These are phyloP conservation scores for Lithophane ornitopus DNA, from an alignment of 2,888 invertebrate genomes.

Conservation along the genomic window DNA sequence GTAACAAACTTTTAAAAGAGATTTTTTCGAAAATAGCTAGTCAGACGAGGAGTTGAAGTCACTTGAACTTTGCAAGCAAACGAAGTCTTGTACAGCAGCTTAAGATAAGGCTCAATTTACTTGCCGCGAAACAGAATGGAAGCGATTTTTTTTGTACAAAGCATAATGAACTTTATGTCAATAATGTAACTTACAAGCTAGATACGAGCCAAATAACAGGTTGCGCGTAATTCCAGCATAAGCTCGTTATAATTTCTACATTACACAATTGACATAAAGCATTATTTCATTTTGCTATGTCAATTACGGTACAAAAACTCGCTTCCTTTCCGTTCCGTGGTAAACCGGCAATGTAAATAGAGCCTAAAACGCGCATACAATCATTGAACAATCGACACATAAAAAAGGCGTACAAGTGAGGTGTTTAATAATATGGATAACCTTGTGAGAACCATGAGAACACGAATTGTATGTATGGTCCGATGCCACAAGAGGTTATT, in stretches of 20 bases:
- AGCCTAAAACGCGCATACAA: conserved; percentile 1
- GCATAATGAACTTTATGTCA: too few species aligned
- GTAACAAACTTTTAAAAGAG: background rate
- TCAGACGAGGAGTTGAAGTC: background rate
- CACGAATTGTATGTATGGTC: conserved; percentile 22
- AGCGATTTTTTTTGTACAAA: too few species aligned
- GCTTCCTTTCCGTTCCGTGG: background rate
- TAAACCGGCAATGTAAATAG: background rate
- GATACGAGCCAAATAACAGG: too few species aligned
- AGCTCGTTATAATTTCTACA: background rate
- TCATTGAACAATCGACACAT: background rate
- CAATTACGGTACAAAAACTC: background rate
- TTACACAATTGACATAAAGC: background rate
- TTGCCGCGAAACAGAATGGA: too few species aligned
- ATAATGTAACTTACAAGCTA: too few species aligned
- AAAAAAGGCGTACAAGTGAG: background rate
- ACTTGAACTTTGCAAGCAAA: background rate
- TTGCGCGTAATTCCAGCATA: background rate
- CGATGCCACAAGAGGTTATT: conserved; percentile 24
- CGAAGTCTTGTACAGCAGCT: background rate
- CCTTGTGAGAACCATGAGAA: conserved; percentile 43
- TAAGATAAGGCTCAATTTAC: background rate
- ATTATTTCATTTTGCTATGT: background rate
- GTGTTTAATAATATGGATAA: conserved; percentile 7
- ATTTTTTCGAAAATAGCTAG: background rate